Conservation (phyloP, 2,113 vertebrate genomes). For the Eretmochelys imbricata region DNA sequence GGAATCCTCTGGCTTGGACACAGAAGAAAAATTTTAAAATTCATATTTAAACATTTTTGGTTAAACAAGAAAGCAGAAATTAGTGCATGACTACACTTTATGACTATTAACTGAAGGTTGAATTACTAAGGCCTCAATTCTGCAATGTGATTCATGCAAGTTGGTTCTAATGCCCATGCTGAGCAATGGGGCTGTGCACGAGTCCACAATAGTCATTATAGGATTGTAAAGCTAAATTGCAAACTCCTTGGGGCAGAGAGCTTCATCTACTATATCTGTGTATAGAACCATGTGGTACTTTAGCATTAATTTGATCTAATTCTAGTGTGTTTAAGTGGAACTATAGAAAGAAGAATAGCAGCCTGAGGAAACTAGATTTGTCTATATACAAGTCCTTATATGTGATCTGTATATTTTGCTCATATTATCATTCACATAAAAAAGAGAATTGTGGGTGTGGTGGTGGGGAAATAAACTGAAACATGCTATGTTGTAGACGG, state of each 20-base stretch:
- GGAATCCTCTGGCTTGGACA: no score
- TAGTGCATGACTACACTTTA: no score
- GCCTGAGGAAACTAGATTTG: background rate
- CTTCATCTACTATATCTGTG: background rate
- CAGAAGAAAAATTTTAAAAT: no score
- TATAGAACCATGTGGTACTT: background rate
- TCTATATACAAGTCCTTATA: rapidly evolving
- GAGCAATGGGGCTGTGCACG: background rate
- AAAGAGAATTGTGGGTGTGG: background rate
- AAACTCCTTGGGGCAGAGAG: background rate
- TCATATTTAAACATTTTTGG: no score
- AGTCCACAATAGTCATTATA: background rate
- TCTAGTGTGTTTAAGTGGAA: background rate
- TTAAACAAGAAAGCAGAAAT: no score
- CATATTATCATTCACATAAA: background rate
- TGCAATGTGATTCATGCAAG: background rate
- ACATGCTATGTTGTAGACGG: background rate
- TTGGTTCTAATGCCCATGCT: background rate
- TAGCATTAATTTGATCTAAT: background rate
- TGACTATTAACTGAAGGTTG: background rate
- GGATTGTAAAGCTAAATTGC: background rate
- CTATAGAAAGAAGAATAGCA: background rate
- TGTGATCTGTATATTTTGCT: background rate
- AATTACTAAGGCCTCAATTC: background rate
- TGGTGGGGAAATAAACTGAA: background rate